These are phyloP conservation scores for Bilobella aurantiaca DNA, from an alignment of 1,140 invertebrate genomes.

Conservation along the genomic window DNA sequence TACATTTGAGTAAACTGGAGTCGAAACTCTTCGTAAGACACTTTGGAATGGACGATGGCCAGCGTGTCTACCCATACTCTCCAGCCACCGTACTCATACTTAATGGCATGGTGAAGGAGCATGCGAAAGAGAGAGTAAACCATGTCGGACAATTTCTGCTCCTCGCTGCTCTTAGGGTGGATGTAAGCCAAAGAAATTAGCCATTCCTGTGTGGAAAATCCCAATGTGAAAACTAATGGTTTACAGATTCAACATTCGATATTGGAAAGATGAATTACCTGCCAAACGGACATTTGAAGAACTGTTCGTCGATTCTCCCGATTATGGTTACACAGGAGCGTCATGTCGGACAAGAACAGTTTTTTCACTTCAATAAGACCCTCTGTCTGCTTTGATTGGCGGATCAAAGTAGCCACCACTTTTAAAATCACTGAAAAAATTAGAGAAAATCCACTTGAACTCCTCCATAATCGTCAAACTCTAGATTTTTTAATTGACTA, in stretches of 20 bases:
- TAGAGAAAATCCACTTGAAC: slow-evolving; percentile 13
- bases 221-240: neutral
- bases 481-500: too few relatives aligned
- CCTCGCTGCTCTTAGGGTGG: slow-evolving; percentile 86
- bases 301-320: slow-evolving; percentile 92
- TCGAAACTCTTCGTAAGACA: slow-evolving; percentile 94
- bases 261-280: slow-evolving; percentile 52
- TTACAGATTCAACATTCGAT: neutral
- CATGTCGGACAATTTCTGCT: slow-evolving; percentile 95
- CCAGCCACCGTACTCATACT: slow-evolving; percentile 99
- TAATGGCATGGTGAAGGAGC: slow-evolving; percentile 96
- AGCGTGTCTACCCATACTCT: slow-evolving; percentile 99
- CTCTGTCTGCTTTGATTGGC: slow-evolving; percentile 88
- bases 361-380: slow-evolving; percentile 88
- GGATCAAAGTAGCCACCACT: slow-evolving; percentile 91
- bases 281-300: slow-evolving; percentile 99
- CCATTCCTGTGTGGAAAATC: slow-evolving; percentile 63
- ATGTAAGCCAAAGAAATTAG: slow-evolving; percentile 97
- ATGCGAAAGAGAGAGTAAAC: slow-evolving; percentile 94
- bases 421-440: slow-evolving; percentile 78
- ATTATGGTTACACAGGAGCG: slow-evolving; percentile 90
- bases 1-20: slow-evolving; percentile 93
- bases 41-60: slow-evolving; percentile 98
- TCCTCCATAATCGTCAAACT: too few relatives aligned
- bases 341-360: slow-evolving; percentile 94